A percentile compares a stretch with the other conserved stretches of the same genome.
These are phyloP conservation scores for Riparia riparia DNA, from an alignment of 2,113 vertebrate species.

Conservation along the genomic window DNA sequence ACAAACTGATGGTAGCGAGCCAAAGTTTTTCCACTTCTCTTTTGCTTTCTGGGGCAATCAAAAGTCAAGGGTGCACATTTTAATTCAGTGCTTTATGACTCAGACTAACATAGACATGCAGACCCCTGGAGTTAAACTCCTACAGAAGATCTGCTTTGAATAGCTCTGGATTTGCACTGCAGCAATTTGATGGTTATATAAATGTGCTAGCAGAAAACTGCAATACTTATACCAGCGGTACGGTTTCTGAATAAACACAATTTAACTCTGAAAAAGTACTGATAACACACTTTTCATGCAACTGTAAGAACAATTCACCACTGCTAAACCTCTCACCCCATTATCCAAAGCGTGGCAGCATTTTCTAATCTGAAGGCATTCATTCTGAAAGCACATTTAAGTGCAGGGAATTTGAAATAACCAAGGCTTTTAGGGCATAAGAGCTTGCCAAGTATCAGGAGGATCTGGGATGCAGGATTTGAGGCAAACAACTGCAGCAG, in stretches of 20 bases:
- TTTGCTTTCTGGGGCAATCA: neutral
- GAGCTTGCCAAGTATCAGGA: neutral
- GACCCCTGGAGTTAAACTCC: neutral
- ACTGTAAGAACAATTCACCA: neutral
- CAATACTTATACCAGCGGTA: neutral
- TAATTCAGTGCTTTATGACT: neutral
- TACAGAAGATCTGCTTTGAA: slow-evolving; percentile 15
- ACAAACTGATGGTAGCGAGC: neutral
- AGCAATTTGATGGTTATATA: neutral
- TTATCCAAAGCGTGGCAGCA: neutral
- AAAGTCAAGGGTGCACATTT: neutral
- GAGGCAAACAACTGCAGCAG: neutral
- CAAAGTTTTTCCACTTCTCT: neutral
- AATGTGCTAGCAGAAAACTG: neutral
- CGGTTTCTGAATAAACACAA: slow-evolving; percentile 7
- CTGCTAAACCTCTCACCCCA: neutral
- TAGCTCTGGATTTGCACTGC: neutral
- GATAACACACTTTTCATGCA: neutral
- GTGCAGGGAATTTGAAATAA: neutral
- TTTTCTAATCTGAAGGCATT: neutral
- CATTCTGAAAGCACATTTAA: neutral
- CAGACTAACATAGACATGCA: neutral
- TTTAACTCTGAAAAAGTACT: neutral
- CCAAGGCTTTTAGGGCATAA: neutral
- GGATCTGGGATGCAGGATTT: neutral